Evolutionary conservation across 2,797 vertebrate species (phyloP).

Genomic region (Muraenolepis orangiensis): DNA sequence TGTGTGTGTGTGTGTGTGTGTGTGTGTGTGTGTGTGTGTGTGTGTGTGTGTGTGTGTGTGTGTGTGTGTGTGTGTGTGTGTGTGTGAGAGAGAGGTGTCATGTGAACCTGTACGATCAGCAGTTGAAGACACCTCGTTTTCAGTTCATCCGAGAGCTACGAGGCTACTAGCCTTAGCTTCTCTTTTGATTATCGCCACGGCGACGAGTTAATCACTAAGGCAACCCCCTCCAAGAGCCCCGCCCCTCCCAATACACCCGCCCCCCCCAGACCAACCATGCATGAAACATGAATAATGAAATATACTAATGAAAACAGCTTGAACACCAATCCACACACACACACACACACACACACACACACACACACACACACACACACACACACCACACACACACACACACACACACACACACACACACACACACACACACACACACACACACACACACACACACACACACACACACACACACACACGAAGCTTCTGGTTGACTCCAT

Average conservation of each 20-base stretch:
- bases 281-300: conserved; percentile 73
- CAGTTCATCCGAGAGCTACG: neutral
- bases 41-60: too few relatives aligned
- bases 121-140: too few relatives aligned
- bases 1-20: too few relatives aligned
- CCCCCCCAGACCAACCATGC: conserved; percentile 61
- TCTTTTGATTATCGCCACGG: conserved; percentile 49
- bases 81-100: too few relatives aligned
- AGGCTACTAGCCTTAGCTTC: neutral
- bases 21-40: too few relatives aligned
- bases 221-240: neutral
- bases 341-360: conserved; percentile 4
- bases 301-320: conserved; percentile 63
- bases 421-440: conserved; percentile 10
- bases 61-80: too few relatives aligned
- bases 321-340: conserved; percentile 53
- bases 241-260: conserved; percentile 36
- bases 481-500: conserved; percentile 71
- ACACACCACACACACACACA: conserved; percentile 4
- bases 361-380: conserved; percentile 6
- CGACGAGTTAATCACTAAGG: conserved; percentile 46
- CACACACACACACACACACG: conserved; percentile 23
- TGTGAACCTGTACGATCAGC: too few relatives aligned
- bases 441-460: conserved; percentile 7
- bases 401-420: conserved; percentile 16